A percentile compares a stretch with the other conserved stretches of the same genome.
These are phyloP conservation scores for Thalassophryne amazonica DNA, from an alignment of 2,797 vertebrate species.

Conservation along the genomic window DNA sequence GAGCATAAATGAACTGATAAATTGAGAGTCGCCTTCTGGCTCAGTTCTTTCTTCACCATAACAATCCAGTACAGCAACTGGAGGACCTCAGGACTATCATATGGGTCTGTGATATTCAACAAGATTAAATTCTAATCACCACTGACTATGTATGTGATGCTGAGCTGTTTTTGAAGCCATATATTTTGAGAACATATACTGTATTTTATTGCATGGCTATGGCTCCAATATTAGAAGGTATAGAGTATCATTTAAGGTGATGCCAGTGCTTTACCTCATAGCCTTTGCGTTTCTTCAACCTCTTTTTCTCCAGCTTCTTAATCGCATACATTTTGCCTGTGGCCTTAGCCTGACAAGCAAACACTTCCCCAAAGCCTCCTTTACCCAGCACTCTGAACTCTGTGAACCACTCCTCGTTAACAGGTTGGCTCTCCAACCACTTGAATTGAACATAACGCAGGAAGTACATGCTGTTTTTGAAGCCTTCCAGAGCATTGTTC, in stretches of 20 bases:
- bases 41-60: too few species aligned
- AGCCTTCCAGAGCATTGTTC: conserved; percentile 41
- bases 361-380: conserved; percentile 79
- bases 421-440: conserved; percentile 74
- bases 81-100: too few species aligned
- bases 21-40: too few species aligned
- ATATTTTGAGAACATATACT: too few species aligned
- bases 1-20: too few species aligned
- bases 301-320: conserved; percentile 82
- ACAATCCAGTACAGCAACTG: too few species aligned
- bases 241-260: neutral
- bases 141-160: conserved; percentile 1
- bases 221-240: neutral
- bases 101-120: too few species aligned
- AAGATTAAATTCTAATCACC: too few species aligned
- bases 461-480: conserved; percentile 78
- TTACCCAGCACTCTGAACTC: conserved; percentile 82
- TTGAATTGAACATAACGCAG: conserved; percentile 79
- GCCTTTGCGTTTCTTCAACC: conserved; percentile 80
- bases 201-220: neutral
- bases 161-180: conserved; percentile 59
- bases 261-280: conserved; percentile 64
- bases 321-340: conserved; percentile 84
- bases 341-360: conserved; percentile 78
- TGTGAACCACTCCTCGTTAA: conserved; percentile 80